These are phyloP conservation scores for Coregonus clupeaformis DNA, from an alignment of 2,113 vertebrate genomes.

Conservation along the genomic window DNA sequence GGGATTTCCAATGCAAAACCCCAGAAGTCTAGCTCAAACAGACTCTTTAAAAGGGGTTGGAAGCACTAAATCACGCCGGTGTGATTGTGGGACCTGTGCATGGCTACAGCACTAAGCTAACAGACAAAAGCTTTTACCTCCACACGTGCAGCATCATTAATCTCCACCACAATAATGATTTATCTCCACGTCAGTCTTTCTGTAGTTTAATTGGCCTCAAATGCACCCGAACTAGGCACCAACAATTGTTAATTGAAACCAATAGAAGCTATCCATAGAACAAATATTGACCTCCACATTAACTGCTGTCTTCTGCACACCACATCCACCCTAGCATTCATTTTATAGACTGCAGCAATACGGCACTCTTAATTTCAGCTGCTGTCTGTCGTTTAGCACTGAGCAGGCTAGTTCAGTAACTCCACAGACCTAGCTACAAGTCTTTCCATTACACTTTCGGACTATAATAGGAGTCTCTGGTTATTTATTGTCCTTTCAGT, in stretches of 20 bases:
- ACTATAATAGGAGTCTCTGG: slow-evolving; percentile 8
- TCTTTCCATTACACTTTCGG: slow-evolving; percentile 14
- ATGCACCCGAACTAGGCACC: too few relatives aligned
- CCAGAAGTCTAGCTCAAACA: too few relatives aligned
- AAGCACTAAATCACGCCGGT: too few relatives aligned
- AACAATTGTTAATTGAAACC: too few relatives aligned
- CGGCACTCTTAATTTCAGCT: too few relatives aligned
- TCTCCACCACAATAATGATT: not conserved
- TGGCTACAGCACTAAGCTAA: slow-evolving; percentile 59
- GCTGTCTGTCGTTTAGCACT: not conserved
- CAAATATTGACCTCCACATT: too few relatives aligned
- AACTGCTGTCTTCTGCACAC: too few relatives aligned
- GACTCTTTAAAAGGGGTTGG: slow-evolving; percentile 15
- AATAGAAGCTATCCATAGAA: too few relatives aligned
- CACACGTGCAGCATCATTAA: not conserved
- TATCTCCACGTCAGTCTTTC: too few relatives aligned
- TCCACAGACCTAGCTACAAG: not conserved
- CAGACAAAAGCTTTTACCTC: slow-evolving; percentile 44
- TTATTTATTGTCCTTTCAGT: slow-evolving; percentile 55
- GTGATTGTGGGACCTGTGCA: slow-evolving; percentile 36
- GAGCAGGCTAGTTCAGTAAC: not conserved
- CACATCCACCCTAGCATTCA: too few relatives aligned
- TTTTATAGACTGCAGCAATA: too few relatives aligned
- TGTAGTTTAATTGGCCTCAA: too few relatives aligned
- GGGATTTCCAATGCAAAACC: slow-evolving; percentile 33